Evolutionary conservation across 2,113 vertebrate genomes (phyloP), one percentile per base, ranked within the genome.

Genomic region (Cathartes aura): DNA sequence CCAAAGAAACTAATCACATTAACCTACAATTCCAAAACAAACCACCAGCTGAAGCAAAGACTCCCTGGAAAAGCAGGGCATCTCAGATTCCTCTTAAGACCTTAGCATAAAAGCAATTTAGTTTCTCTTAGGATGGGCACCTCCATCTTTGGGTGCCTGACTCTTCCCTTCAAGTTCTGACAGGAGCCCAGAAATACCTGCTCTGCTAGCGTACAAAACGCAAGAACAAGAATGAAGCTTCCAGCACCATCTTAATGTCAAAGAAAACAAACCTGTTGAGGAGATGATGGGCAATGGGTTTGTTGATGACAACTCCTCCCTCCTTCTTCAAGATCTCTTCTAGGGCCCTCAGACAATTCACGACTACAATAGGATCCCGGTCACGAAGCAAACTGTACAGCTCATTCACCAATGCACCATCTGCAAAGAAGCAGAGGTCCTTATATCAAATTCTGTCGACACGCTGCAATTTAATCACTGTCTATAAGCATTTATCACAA

Each of bases 291-390:
- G 99, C 99, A 42, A 99, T 99, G 63, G 99, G 99, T 84, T 99
- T 99, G 98, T 99, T 99, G 85, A 99, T 99, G 73, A 99, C 99
- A 38, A 99, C 99, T 36, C 99, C 99, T 79, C 99, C 99, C 93
- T 99, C 99, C 34, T 98, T 98, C 93, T 98, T 99, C 83, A 99
- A 94, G 82, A 99, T 99, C 96, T 99, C 99, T 92, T 99, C 99
- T 75, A 99, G 98, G 26, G 99, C 99, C 82, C 99, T 98, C 88
- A 99, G 98, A 86, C 99, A 99, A 97, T 99, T 99, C 48, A 99
- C 99, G 22, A 99, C 99, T 62, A 99, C 99, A 60, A 99, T 99
- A 0, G 99, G 99, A 96, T 99, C 99, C 6, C 98, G 98, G 94
- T 99, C 99, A n/a, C 99, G 98, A 58, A 99, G 98, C 97, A 99